Evolutionary conservation across 2,888 invertebrate species (phyloP), one percentile per base, ranked within the genome.

Genomic region (Subacronicta megacephala): DNA sequence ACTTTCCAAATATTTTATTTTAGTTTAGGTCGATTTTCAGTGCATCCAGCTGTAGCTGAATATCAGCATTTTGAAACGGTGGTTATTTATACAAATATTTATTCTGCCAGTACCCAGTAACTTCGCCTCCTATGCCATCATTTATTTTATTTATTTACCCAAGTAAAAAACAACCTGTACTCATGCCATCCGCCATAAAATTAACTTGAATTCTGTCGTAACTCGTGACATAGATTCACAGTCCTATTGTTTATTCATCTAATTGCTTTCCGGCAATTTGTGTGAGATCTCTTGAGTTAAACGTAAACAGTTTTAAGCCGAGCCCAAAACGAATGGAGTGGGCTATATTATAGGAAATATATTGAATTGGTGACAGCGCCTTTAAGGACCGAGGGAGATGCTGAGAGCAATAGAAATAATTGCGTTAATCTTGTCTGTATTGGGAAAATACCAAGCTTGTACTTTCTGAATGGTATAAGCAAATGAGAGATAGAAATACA

Each of bases 241-340:
- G 17, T 23, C 17, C 1, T 13, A 46, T 70, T 70, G 64, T 67
- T 58, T 58, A 70, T 59, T 50, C 43, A 15, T 44, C 42, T 67
- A 70, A 67, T 63, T 64, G 54, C 67, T 64, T 64, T 54, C 37
- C 38, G 43, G 47, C 42, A 63, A 53, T 52, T 66, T 50, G 38
- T 46, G 20, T 42, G 45, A 45, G 20, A 63, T 56, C 58, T 58
- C 58, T 58, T 59, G 10, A 58, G 45, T 36, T 26, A 35, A 63
- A 53, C 29, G 70, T 63, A 69, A 69, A 70, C 66, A 69, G 49
- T 50, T 53, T 54, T 64, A 55, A 42, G 50, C 29, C 55, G 40
- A 55, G 18, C 12, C 43, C 35, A n/a, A 23, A 7, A 26, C 26
- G 9, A 23, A 16, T 45, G 13, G 35, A 49, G 56, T 46, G 23